Conservation (phyloP, 2,888 invertebrate genomes). For the Notodonta dromedarius region DNA sequence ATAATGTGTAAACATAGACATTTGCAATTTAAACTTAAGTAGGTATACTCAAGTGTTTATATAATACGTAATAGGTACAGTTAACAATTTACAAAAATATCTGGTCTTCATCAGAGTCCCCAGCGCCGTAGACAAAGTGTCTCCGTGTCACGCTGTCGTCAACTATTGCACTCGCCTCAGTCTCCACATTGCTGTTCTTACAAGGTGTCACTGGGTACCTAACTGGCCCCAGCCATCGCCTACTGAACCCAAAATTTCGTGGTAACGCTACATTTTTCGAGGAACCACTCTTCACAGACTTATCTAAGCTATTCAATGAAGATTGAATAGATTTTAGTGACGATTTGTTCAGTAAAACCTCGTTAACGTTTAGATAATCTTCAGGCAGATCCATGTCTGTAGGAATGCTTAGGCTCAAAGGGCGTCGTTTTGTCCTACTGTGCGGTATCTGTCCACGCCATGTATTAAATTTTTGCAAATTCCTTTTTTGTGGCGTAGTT, state of each 20-base stretch:
- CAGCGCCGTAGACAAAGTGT: conserved; percentile 79
- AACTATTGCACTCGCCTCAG: conserved; percentile 59
- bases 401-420: conserved; percentile 76
- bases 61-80: not conserved
- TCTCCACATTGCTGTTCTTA: conserved; percentile 67
- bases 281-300: conserved; percentile 62
- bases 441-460: conserved; percentile 68
- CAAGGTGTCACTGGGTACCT: conserved; percentile 87
- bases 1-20: conserved; percentile 14
- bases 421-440: conserved; percentile 65
- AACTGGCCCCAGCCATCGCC: conserved; percentile 86
- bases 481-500: conserved; percentile 66
- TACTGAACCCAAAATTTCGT: conserved; percentile 83
- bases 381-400: conserved; percentile 67
- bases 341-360: conserved; percentile 60
- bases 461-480: conserved; percentile 69
- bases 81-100: conserved; percentile 82
- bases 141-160: conserved; percentile 68
- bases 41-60: too few species aligned
- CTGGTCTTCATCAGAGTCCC: conserved; percentile 86
- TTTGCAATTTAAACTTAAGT: not conserved
- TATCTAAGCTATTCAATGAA: conserved; percentile 68
- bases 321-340: conserved; percentile 74
- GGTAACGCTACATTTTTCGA: conserved; percentile 81
- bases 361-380: conserved; percentile 60